phyloP scores from a whole-genome alignment of 2,888 invertebrate genomes.

The Luperina testacea region DNA sequence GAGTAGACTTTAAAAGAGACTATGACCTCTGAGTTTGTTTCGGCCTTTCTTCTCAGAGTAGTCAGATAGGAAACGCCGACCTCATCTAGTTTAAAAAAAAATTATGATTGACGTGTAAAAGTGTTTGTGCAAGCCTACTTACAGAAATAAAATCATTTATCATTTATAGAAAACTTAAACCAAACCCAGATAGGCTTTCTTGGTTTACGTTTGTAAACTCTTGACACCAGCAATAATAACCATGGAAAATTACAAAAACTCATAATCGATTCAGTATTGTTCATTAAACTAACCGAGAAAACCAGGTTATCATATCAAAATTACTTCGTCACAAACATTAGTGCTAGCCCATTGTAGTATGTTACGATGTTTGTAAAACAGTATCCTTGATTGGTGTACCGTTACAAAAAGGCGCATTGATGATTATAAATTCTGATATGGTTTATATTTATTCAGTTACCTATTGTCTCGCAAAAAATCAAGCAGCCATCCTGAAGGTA shows the following conservation, averaged over 20 bases:
- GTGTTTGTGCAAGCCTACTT: no score
- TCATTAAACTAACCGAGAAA: neutral
- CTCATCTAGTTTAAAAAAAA: no score
- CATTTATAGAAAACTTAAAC: no score
- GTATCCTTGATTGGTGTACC: neutral
- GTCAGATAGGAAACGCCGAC: no score
- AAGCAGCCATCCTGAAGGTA: no score
- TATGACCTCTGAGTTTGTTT: no score
- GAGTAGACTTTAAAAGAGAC: no score
- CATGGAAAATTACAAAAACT: neutral
- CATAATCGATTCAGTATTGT: neutral
- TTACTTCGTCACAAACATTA: neutral
- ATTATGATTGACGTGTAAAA: no score
- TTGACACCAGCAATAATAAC: neutral
- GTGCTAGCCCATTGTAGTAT: neutral
- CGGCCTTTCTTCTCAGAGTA: no score
- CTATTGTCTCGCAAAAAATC: neutral
- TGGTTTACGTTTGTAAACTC: neutral
- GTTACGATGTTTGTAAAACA: neutral
- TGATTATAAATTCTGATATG: neutral
- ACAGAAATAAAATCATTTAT: no score
- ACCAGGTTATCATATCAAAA: conserved; percentile 12
- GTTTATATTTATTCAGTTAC: no score
- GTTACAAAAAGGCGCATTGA: neutral
- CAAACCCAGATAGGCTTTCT: no score